Evolutionary conservation across 2,113 vertebrate species (phyloP).

Genomic region (Percopsis transmontana): DNA sequence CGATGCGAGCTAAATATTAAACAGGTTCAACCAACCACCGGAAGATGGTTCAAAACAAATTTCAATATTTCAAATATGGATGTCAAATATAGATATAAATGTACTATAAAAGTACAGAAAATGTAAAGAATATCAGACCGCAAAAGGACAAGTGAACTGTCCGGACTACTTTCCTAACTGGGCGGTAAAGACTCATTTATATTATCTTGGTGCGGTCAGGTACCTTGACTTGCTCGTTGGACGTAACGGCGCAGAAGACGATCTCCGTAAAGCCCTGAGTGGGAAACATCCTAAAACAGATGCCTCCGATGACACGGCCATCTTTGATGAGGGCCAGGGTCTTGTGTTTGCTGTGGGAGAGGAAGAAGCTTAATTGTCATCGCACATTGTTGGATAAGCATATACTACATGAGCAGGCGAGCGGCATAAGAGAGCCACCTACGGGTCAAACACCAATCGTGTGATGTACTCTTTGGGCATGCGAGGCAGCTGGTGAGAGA

Average conservation of each 20-base stretch:
- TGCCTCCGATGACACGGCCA: slow-evolving; percentile 94
- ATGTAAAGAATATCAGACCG: too few species aligned
- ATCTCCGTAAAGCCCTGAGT: slow-evolving; percentile 99
- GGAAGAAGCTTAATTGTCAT: neutral
- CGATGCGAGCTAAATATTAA: too few species aligned
- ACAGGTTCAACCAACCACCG: too few species aligned
- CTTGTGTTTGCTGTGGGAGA: slow-evolving; percentile 90
- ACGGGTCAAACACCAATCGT: slow-evolving; percentile 97
- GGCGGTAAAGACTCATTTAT: neutral
- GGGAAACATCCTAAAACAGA: slow-evolving; percentile 99
- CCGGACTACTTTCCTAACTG: too few species aligned
- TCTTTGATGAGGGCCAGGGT: slow-evolving; percentile 97
- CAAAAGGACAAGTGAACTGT: too few species aligned
- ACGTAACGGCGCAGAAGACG: slow-evolving; percentile 97
- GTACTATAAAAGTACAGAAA: too few species aligned
- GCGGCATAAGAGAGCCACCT: slow-evolving; percentile 52
- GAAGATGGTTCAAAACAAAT: too few species aligned
- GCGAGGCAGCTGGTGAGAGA: slow-evolving; percentile 96
- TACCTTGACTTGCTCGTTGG: slow-evolving; percentile 99
- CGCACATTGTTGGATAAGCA: neutral
- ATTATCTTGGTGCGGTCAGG: neutral
- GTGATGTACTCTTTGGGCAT: slow-evolving; percentile 99
- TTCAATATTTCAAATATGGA: too few species aligned
- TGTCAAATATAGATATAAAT: too few species aligned
- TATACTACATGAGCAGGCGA: neutral